Evolutionary conservation across 2,797 vertebrate species (phyloP), one percentile per base, ranked within the genome.

Genomic region (Phataginus tetradactyla): DNA sequence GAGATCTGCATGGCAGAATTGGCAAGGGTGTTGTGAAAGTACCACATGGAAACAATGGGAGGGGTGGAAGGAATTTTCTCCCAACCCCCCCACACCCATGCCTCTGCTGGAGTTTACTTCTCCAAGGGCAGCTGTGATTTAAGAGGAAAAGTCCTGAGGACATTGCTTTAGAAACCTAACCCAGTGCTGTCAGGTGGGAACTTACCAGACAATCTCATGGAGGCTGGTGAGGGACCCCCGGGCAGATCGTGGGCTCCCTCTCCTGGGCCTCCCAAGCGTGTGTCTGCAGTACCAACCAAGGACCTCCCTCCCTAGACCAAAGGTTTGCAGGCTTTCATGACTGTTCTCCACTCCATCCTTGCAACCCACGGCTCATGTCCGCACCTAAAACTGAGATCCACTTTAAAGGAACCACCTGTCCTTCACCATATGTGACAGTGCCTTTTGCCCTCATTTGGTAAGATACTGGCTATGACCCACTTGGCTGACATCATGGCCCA

Each of bases 161-260:
- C 13, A 5, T 25, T 74, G n/a, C n/a, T 83, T 63, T 74, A 53
- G 68, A 91, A 53, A 53, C 68, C 34, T 63, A 74, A 84, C 32
- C 39, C 42, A 21, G n/a, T n/a, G 57, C n/a, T 23, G 79, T 74
- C 57, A 74, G 18, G 11, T 55, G 59, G 68, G 63, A 83, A 74
- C 42, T 49, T 61, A 42, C 0, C 1, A 49, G 12, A 32, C 12
- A 12, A 7, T 11, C n/a, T 51, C 32, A 20, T 5, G 18, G n/a
- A 74, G 15, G 45, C 13, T 2, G 29, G 23, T 2, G 18, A 61
- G 17, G 32, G 10, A 9, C 17, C 15, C 25, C n/a, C 42, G 29
- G 42, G 75, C 37, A 32, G 34, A 3, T 27, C 5, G 4, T 1
- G 14, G 32, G 51, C 18, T 45, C 39, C 69, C 29, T 34, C 55